These are phyloP conservation scores for Carassius gibelio DNA, from an alignment of 2,113 vertebrate species.

Conservation along the genomic window DNA sequence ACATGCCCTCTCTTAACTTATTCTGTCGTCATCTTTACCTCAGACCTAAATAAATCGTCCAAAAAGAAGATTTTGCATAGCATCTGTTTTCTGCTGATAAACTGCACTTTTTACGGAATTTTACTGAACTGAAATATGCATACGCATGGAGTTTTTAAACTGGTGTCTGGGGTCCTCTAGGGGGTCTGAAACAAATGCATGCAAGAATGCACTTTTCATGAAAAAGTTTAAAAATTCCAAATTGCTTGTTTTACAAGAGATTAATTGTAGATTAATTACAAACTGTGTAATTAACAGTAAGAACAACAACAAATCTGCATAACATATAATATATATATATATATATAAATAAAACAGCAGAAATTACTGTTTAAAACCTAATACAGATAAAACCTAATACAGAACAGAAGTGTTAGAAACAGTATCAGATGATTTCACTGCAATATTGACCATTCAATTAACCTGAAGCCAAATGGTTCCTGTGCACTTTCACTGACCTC, in stretches of 20 bases:
- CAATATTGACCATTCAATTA: constrained; percentile 4
- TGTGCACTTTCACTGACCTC: neutral
- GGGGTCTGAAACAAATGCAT: neutral
- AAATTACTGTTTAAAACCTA: constrained; percentile 55
- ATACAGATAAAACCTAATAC: constrained; percentile 59
- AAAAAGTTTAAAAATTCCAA: too few relatives aligned
- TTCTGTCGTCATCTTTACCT: constrained; percentile 51
- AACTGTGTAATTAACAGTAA: too few relatives aligned
- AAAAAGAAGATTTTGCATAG: neutral
- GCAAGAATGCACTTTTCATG: too few relatives aligned
- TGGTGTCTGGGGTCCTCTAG: neutral
- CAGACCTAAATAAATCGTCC: constrained; percentile 1
- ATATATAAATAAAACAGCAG: too few relatives aligned
- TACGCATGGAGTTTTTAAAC: neutral
- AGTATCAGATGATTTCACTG: neutral
- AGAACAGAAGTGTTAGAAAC: constrained; percentile 20
- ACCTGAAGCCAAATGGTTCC: constrained; percentile 1
- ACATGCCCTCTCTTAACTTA: constrained; percentile 56
- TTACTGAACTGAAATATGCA: constrained; percentile 42
- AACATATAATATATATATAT: too few relatives aligned
- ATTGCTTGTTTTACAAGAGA: too few relatives aligned
- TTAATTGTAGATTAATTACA: too few relatives aligned
- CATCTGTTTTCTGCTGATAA: constrained; percentile 56
- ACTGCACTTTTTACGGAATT: constrained; percentile 54
- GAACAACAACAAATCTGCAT: too few relatives aligned